Conservation (phyloP, 1,140 invertebrate genomes). For the Tribolium castaneum region DNA sequence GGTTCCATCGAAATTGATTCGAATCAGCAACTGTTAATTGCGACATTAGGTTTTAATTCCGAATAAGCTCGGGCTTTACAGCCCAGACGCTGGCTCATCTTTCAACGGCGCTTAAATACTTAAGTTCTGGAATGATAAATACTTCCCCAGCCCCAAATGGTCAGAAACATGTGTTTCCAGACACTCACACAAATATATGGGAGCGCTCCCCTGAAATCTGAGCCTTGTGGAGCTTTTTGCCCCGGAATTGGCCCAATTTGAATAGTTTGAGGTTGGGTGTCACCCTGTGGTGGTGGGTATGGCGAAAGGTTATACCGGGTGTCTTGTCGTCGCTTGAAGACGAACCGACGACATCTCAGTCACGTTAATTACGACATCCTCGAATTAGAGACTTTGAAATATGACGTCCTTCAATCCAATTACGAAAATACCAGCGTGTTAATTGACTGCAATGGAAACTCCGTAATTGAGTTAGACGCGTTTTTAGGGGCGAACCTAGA, state of each 20-base stretch:
- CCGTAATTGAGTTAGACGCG: conserved; percentile 7
- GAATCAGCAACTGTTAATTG: conserved; percentile 25
- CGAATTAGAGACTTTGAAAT: conserved; percentile 56
- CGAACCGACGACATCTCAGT: conserved; percentile 19
- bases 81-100: conserved; percentile 3
- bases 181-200: conserved; percentile 10
- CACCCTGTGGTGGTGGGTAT: conserved; percentile 1
- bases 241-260: conserved; percentile 2
- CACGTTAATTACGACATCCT: conserved; percentile 53
- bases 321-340: conserved; percentile 13
- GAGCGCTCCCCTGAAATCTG: not conserved
- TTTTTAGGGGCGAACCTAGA: not conserved
- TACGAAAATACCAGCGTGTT: conserved; percentile 53
- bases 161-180: conserved; percentile 19
- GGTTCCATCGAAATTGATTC: conserved; percentile 14
- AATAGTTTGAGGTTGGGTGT: conserved; percentile 1
- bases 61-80: conserved; percentile 14
- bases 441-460: conserved; percentile 47
- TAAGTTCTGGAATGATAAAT: conserved; percentile 22
- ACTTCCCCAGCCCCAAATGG: not conserved
- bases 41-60: conserved; percentile 22
- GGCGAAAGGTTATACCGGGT: conserved; percentile 3
- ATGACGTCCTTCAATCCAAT: conserved; percentile 55
- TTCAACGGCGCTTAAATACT: conserved; percentile 29
- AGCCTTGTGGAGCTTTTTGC: conserved; percentile 6